phyloP scores from a whole-genome alignment of 2,888 invertebrate species.

The Drosophila longiperda region DNA sequence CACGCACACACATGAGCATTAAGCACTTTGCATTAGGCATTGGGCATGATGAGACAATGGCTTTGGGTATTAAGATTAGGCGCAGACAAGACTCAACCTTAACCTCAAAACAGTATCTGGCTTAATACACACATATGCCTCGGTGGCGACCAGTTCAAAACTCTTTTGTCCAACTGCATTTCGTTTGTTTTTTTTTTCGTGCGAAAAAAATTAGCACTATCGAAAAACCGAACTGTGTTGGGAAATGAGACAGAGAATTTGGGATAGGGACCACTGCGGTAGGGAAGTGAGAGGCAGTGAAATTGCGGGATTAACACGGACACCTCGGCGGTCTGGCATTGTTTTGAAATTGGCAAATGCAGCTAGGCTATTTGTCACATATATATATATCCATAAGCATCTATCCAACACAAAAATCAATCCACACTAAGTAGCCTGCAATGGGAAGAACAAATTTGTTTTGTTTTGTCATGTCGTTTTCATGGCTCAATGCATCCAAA shows the following conservation, averaged over 20 bases:
- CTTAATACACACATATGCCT: constrained; percentile 62
- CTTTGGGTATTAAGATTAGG: constrained; percentile 54
- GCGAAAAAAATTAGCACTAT: constrained; percentile 69
- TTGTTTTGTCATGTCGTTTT: constrained; percentile 82
- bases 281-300: constrained; percentile 20
- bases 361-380: constrained; percentile 69
- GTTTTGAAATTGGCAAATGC: constrained; percentile 63
- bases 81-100: constrained; percentile 34
- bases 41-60: constrained; percentile 49
- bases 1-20: neutral
- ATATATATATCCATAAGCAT: neutral
- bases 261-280: neutral
- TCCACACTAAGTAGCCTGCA: constrained; percentile 32
- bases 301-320: constrained; percentile 79
- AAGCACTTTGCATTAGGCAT: neutral
- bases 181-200: constrained; percentile 39
- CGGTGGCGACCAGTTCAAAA: constrained; percentile 48
- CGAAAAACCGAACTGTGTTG: constrained; percentile 8
- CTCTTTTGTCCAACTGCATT: constrained; percentile 46
- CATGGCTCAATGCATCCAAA: constrained; percentile 76
- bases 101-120: constrained; percentile 62
- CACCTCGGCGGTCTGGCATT: constrained; percentile 64
- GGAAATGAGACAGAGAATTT: constrained; percentile 4
- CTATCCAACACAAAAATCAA: constrained; percentile 11
- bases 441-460: constrained; percentile 57